Conservation (phyloP, 2,888 invertebrate species). For the Heliconius sara region DNA sequence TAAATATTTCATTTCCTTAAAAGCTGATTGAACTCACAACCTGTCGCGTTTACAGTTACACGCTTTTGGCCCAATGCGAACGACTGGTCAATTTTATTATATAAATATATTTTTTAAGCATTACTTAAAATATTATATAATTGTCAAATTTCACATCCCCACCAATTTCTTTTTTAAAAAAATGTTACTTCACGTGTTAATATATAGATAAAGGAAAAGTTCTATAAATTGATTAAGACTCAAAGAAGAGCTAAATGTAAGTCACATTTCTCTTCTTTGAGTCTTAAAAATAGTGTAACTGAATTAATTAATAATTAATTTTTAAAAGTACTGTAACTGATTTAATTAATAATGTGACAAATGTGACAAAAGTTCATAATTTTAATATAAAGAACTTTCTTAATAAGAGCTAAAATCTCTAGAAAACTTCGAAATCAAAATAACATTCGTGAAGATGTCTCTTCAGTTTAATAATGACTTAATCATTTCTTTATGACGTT, state of each 20-base stretch:
- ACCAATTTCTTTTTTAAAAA: too few species aligned
- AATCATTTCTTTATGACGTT: neutral
- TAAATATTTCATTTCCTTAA: too few species aligned
- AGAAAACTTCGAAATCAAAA: neutral
- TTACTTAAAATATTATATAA: too few species aligned
- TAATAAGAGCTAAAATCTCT: slow-evolving; percentile 2
- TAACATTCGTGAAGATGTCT: neutral
- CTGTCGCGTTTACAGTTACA: too few species aligned
- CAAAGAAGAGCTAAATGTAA: slow-evolving; percentile 13
- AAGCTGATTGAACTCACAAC: too few species aligned
- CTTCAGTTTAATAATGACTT: neutral
- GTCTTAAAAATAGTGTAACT: slow-evolving; percentile 14
- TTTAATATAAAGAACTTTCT: slow-evolving; percentile 1
- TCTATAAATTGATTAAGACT: slow-evolving; percentile 14
- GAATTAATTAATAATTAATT: slow-evolving; percentile 27
- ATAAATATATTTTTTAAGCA: too few species aligned
- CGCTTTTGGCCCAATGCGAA: too few species aligned
- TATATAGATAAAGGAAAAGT: neutral
- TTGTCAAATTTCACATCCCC: too few species aligned
- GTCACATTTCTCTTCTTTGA: too few species aligned
- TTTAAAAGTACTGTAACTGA: slow-evolving; percentile 17
- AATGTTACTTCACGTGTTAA: too few species aligned
- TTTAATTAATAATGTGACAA: slow-evolving; percentile 33
- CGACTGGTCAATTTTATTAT: too few species aligned
- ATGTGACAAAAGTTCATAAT: slow-evolving; percentile 13